Evolutionary conservation across 2,113 vertebrate species (phyloP), one percentile per base, ranked within the genome.

Genomic region (Raja brachyura): DNA sequence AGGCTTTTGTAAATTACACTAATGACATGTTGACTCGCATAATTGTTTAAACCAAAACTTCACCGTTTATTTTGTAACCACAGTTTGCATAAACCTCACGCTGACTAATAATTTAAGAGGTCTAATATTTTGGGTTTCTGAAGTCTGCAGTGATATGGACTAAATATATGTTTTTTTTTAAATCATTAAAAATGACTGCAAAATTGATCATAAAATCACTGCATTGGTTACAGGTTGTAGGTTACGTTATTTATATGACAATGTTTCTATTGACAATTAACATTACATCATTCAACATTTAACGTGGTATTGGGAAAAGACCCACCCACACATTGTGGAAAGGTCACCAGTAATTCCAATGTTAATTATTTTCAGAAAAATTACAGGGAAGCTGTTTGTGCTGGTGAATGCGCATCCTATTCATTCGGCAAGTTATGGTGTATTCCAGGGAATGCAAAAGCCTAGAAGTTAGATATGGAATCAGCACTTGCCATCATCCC

Each of bases 181-280:
- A 90, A 70, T 70, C 33, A 90, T 70, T 39, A 39, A 48, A 48
- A 70, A 70, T 48, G 66, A 70, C 88, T 25, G 14, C 20, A 48
- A 48, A 66, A 70, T 90, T 90, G 88, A 70, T 22, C 88, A 22
- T 70, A 8, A 68, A 90, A 48, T 18, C 63, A 90, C 33, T 90
- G 20, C 7, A 20, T 3, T 56, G 16, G 48, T 63, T 31, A 31
- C 85, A 88, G 85, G 28, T n/a, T 28, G 28, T 14, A 63, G 56
- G 59, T 63, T 66, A 70, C 33, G n/a, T 68, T 90, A 68, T 20
- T 33, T 31, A 61, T 70, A 39, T 6, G 16, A 31, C 28, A 90
- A 31, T 14, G 8, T 68, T 90, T 90, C 33, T 68, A 61, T 90
- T 39, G 66, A 70, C n/a, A 90, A 90, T 90, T 68, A 90, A 63